phyloP scores from a whole-genome alignment of 2,888 invertebrate species.

The Heliconius sara region DNA sequence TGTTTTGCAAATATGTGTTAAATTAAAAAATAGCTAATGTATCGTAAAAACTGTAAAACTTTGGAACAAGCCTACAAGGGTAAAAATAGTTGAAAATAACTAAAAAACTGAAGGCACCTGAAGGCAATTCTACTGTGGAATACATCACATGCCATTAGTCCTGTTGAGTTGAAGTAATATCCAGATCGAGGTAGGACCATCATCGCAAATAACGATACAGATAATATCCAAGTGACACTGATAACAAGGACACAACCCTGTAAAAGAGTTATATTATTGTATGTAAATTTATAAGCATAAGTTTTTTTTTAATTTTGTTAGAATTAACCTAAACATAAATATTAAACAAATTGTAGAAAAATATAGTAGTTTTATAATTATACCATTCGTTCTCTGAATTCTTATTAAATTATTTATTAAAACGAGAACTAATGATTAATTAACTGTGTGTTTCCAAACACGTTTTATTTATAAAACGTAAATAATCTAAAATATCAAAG shows the following conservation, averaged over 20 bases:
- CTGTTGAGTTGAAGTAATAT: conserved; percentile 94
- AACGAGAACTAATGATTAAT: not conserved
- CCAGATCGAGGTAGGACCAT: conserved; percentile 93
- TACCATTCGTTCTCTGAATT: not conserved
- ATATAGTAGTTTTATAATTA: not conserved
- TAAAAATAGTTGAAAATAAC: too few relatives aligned
- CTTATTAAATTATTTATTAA: not conserved
- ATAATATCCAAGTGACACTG: conserved; percentile 93
- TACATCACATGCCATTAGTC: conserved; percentile 93
- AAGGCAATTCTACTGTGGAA: conserved; percentile 90
- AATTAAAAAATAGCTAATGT: too few relatives aligned
- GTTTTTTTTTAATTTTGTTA: not conserved
- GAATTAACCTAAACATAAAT: not conserved
- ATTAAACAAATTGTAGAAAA: not conserved
- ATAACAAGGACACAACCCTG: conserved; percentile 94
- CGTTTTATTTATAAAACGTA: not conserved
- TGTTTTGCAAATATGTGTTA: too few relatives aligned
- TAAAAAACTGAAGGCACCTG: conserved; percentile 61
- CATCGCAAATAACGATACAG: conserved; percentile 91
- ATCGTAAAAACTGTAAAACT: too few relatives aligned
- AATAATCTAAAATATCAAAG: conserved; percentile 43
- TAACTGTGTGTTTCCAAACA: conserved; percentile 9
- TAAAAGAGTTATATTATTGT: conserved; percentile 55
- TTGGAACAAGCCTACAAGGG: too few relatives aligned
- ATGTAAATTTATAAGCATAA: not conserved